phyloP scores from a whole-genome alignment of 2,113 vertebrate genomes.

The Jaculus jaculus region DNA sequence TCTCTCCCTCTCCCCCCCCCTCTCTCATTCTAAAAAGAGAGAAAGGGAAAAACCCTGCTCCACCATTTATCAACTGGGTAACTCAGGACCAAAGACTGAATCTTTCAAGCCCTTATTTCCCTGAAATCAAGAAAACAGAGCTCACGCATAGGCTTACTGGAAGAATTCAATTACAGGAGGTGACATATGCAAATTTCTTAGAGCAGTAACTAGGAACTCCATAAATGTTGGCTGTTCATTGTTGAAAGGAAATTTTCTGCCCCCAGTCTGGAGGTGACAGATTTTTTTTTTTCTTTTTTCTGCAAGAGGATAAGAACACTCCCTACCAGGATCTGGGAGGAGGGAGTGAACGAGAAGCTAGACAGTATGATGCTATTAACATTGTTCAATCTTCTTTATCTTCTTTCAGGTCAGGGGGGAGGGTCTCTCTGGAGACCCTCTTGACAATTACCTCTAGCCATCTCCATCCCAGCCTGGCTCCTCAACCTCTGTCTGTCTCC shows the following conservation, averaged over 20 bases:
- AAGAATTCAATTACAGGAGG: conserved; percentile 33
- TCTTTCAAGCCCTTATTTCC: background rate
- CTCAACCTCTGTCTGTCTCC: background rate
- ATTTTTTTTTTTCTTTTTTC: background rate
- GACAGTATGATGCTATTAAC: background rate
- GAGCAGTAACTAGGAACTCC: background rate
- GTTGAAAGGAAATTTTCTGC: background rate
- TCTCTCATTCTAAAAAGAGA: too few species aligned
- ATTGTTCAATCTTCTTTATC: background rate
- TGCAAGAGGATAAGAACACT: background rate
- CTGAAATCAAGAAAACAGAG: conserved; percentile 44
- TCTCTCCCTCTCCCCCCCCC: too few species aligned
- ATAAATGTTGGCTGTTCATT: background rate
- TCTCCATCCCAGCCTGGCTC: background rate
- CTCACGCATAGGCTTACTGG: background rate
- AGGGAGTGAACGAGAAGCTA: background rate
- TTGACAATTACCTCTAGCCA: background rate
- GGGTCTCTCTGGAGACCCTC: background rate
- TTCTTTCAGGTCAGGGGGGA: background rate
- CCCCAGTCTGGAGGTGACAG: background rate
- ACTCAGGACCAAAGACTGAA: background rate
- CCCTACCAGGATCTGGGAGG: background rate
- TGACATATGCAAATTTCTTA: background rate
- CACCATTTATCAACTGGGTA: background rate
- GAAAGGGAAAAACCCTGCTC: background rate